Percentiles rank a stretch among this genome's conserved stretches.
These are phyloP conservation scores for Neolamprologus cancellatus DNA, from an alignment of 2,113 vertebrate species.

Conservation along the genomic window DNA sequence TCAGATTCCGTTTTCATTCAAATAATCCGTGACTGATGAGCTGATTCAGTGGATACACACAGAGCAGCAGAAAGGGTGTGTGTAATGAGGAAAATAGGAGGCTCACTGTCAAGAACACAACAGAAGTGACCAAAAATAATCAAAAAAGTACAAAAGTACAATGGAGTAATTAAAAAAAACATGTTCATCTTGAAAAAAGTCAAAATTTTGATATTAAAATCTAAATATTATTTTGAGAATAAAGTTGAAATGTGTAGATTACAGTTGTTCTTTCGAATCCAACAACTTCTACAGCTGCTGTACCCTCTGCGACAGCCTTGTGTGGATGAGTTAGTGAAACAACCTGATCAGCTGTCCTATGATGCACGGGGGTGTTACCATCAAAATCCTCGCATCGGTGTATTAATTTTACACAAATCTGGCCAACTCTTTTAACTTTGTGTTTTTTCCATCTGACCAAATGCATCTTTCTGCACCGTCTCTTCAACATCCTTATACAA, in stretches of 20 bases:
- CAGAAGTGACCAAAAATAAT: background rate
- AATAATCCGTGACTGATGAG: background rate
- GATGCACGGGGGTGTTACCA: background rate
- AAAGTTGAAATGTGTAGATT: background rate
- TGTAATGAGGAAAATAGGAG: background rate
- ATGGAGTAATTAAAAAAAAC: background rate
- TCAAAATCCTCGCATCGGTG: background rate
- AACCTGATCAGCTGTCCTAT: background rate
- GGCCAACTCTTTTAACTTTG: background rate
- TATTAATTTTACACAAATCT: background rate
- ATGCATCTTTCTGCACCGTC: background rate
- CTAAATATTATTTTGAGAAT: background rate
- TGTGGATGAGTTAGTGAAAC: background rate
- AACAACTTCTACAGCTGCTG: background rate
- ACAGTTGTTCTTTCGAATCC: background rate
- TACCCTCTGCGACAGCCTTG: background rate
- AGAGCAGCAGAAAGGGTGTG: background rate
- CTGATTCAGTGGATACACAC: background rate
- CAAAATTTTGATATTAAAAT: fast-evolving
- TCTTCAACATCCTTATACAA: background rate
- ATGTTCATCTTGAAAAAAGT: background rate
- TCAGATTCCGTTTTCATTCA: background rate
- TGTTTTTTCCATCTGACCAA: fast-evolving
- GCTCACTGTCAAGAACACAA: background rate
- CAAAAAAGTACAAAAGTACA: background rate